Conservation (phyloP, 2,113 vertebrate genomes). For the Heteronetta atricapilla region DNA sequence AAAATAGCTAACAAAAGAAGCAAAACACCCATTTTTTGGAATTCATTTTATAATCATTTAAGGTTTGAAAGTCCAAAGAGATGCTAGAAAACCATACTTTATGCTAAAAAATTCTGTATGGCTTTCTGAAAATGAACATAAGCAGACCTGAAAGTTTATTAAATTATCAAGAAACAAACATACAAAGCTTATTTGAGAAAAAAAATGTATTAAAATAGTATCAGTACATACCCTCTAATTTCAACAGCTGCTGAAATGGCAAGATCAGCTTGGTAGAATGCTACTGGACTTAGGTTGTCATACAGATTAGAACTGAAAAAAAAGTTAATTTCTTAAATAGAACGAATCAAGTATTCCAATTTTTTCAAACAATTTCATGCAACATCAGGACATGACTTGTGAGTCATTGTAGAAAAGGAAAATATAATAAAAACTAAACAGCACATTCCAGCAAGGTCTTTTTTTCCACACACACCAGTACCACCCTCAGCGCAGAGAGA, state of each 20-base stretch:
- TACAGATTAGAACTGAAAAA: conserved; percentile 90
- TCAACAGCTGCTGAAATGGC: conserved; percentile 89
- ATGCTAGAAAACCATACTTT: neutral
- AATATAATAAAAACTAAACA: neutral
- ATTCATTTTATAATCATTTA: neutral
- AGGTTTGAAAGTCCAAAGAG: neutral
- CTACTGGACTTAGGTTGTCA: conserved; percentile 84
- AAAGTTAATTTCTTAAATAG: neutral
- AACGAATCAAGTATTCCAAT: neutral
- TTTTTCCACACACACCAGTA: neutral
- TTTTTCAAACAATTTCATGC: neutral
- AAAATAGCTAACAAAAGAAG: neutral
- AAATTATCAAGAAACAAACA: neutral
- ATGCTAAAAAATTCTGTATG: neutral
- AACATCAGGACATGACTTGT: neutral
- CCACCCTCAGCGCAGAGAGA: neutral
- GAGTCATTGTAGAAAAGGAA: neutral
- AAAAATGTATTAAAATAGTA: neutral
- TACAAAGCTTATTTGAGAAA: neutral
- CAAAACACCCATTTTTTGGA: neutral
- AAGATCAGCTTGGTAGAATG: conserved; percentile 85
- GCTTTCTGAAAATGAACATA: neutral
- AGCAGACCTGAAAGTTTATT: neutral
- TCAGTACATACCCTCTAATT: conserved; percentile 88
- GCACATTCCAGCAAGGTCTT: neutral